Conservation (phyloP, 2,888 invertebrate genomes). For the Lordiphosa fenestrarum region DNA sequence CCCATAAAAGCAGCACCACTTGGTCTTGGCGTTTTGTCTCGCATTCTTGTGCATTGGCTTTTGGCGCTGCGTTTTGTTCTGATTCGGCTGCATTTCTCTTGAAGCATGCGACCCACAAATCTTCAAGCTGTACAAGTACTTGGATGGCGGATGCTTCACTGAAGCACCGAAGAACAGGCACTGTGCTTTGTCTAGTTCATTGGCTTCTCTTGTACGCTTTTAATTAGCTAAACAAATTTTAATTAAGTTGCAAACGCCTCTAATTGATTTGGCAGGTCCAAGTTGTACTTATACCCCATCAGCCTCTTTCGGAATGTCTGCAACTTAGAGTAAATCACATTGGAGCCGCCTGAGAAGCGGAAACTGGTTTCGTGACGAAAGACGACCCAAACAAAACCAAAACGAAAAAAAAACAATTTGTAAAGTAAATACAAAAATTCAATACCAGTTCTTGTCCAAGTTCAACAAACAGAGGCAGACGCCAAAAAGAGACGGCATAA, state of each 20-base stretch:
- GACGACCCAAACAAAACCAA: slow-evolving; percentile 32
- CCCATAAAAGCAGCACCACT: slow-evolving; percentile 9
- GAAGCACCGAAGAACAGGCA: slow-evolving; percentile 47
- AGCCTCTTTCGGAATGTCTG: slow-evolving; percentile 39
- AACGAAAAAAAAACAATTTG: slow-evolving; percentile 25
- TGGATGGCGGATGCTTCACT: slow-evolving; percentile 21
- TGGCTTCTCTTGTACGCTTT: slow-evolving; percentile 45
- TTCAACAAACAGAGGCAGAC: slow-evolving; percentile 34
- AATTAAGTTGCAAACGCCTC: slow-evolving; percentile 57
- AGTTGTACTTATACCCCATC: slow-evolving; percentile 35
- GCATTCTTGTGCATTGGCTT: slow-evolving; percentile 69
- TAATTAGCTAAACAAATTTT: slow-evolving; percentile 66
- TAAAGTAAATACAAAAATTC: slow-evolving; percentile 21
- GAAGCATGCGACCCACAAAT: slow-evolving; percentile 63
- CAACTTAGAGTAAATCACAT: slow-evolving; percentile 51
- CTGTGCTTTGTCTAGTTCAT: slow-evolving; percentile 61
- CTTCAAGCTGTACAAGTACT: slow-evolving; percentile 16
- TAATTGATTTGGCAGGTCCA: slow-evolving; percentile 56
- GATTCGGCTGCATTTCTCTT: slow-evolving; percentile 66
- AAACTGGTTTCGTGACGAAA: slow-evolving; percentile 58
- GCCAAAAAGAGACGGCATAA: slow-evolving; percentile 38
- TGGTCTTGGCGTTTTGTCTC: slow-evolving; percentile 35
- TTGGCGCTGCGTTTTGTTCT: slow-evolving; percentile 62
- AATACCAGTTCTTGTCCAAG: slow-evolving; percentile 65
- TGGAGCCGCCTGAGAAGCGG: slow-evolving; percentile 50